Conservation (phyloP, 2,113 vertebrate species). For the Bos javanicus region DNA sequence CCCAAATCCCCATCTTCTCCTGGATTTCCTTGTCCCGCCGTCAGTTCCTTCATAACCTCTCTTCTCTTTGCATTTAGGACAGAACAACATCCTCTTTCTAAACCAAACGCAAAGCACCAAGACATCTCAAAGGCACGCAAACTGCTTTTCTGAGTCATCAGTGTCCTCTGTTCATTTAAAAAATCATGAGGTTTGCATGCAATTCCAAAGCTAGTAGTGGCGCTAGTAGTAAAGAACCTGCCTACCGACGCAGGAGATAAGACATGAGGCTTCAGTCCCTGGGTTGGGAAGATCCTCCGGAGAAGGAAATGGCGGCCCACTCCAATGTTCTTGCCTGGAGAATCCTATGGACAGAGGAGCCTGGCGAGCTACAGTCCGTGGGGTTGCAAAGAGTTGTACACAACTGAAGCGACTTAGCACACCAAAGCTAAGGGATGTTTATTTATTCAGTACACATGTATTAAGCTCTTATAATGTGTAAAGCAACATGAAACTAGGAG, state of each 20-base stretch:
- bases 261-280: not conserved
- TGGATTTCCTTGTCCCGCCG: not conserved
- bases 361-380: not conserved
- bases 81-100: not conserved
- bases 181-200: not conserved
- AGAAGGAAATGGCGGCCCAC: not conserved
- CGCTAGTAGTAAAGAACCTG: not conserved
- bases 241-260: not conserved
- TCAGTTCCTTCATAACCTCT: not conserved
- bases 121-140: not conserved
- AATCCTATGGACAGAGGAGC: not conserved
- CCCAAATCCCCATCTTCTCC: not conserved
- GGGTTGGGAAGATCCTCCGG: not conserved
- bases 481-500: not conserved
- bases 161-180: not conserved
- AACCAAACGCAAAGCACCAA: not conserved
- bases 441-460: not conserved
- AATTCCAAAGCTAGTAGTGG: not conserved
- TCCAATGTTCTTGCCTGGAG: not conserved
- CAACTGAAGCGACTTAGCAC: not conserved
- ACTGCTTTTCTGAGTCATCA: not conserved
- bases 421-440: not conserved
- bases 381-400: not conserved
- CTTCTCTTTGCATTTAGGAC: not conserved
- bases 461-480: not conserved